phyloP scores from a whole-genome alignment of 2,888 invertebrate species.

The Mesoligia furuncula region DNA sequence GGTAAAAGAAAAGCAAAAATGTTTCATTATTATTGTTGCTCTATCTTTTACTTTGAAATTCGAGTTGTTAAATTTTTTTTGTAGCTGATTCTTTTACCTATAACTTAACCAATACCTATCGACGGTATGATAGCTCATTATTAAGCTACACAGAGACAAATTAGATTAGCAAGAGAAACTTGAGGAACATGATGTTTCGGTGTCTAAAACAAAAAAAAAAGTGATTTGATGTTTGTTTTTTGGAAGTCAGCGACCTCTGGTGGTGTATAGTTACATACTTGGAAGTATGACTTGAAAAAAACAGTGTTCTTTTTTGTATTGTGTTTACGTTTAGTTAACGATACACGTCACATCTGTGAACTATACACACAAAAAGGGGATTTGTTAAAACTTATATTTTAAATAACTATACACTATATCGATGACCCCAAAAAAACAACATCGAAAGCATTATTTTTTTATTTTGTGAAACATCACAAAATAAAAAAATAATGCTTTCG shows the following conservation, averaged over 20 bases:
- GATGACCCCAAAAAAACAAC: not conserved
- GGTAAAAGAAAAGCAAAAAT: conserved; percentile 2
- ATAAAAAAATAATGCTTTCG: too few relatives aligned
- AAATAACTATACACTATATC: too few relatives aligned
- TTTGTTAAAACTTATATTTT: too few relatives aligned
- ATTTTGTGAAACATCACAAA: too few relatives aligned
- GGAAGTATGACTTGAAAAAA: not conserved
- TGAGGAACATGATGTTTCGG: not conserved
- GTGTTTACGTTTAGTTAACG: too few relatives aligned
- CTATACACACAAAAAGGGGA: too few relatives aligned
- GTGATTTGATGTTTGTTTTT: not conserved
- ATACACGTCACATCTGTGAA: too few relatives aligned
- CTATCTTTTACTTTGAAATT: not conserved
- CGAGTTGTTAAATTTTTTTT: not conserved
- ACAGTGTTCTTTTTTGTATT: too few relatives aligned
- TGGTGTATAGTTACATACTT: not conserved
- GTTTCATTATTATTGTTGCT: not conserved
- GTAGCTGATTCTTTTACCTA: not conserved
- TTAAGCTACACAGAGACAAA: not conserved
- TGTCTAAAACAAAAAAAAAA: not conserved
- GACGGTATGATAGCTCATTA: too few relatives aligned
- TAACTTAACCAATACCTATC: too few relatives aligned
- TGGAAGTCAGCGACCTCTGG: not conserved
- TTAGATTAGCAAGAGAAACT: not conserved
- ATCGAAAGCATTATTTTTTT: not conserved